Base-by-base conservation (phyloP, 2,888 invertebrate species). In the Ophion obscuratus region DNA sequence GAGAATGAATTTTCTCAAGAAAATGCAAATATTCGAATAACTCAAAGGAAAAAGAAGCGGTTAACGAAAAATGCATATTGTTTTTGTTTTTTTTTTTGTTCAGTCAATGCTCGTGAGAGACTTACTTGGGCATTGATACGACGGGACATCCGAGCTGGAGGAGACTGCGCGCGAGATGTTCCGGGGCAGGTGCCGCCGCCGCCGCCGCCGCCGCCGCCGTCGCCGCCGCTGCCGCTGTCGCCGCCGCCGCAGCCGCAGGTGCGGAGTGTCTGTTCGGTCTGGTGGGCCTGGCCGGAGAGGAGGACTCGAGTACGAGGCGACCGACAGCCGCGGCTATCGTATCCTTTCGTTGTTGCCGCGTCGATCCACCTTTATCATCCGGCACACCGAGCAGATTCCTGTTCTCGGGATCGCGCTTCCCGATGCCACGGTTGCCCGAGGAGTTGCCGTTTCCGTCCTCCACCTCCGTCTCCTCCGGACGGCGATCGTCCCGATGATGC, bases 61-160 rank as follows among this genome's bases (percentile, higher is more conserved):
- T 0, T 1, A 40, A 24, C 14, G 10, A 14, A 68, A 24, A 24
- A 53, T 27, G 20, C 24, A 47, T 57, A 9, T n/a, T 31, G 57
- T 20, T 17, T 17, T 20, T 14, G 5, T 7, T 36, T 0, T 27
- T n/a, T 14, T 11, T 53, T 7, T 53, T 70, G 27, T 70, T 70
- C 20, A 0, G 61, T 14, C 20, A 17, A 2, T 61, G 59, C 7
- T n/a, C 20, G 59, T n/a, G n/a, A 20, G 20, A 27, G 64, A 91
- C 92, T 93, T 89, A 93, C 93, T 90, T 91, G 81, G 92, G 93
- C 91, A 93, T 93, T 83, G 91, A 93, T 82, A 93, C 91, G 79
- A 89, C 90, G 71, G 93, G 92, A 89, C 92, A 93, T 91, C 93
- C 93, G 86, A 93, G 92, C 83, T 93, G 93, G 67, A 93, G 89